These are phyloP conservation scores for Mus musculus DNA, from an alignment of 2,113 vertebrate species.

Conservation along the genomic window GRCm39 chr5:128352001-128352500, in stretches of 20 bases:
- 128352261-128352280: neutral
- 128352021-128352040: neutral
- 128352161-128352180: neutral
- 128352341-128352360: neutral
- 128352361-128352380: neutral
- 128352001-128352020: neutral
- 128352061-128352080: neutral
- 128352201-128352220: neutral
- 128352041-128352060: neutral
- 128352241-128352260: neutral
- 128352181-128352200: neutral
- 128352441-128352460: neutral
- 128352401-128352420: neutral
- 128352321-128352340: no score
- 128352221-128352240: neutral
- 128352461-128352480: neutral
- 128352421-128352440: neutral
- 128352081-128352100: neutral
- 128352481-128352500: no score
- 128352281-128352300: neutral
- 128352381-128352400: neutral
- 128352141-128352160: neutral
- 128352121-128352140: neutral
- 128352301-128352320: neutral
- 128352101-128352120: neutral